Base-by-base conservation (phyloP, 2,888 invertebrate genomes). In the Euzetes globulus region DNA sequence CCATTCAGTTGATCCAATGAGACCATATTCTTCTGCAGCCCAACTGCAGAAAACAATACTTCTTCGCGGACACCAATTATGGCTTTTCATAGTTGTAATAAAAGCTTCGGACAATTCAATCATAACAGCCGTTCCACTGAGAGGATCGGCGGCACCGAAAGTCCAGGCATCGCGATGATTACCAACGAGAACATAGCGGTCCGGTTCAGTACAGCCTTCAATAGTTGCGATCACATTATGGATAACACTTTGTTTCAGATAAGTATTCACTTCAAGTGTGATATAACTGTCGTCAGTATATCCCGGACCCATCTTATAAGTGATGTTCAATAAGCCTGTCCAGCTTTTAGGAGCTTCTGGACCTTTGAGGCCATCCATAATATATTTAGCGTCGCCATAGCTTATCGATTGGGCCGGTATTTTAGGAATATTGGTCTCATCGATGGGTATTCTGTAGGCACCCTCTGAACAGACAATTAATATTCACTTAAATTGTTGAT, bases 121-220 rank as follows among this genome's bases (percentile, higher is more conserved):
- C 81, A 86, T 80, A 19, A 81, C 81, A 0, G 85, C 84, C 3
- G 85, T 85, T 45, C 84, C 85, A 72, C 84, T 84, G 41, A 83
- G 82, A 1, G 85, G 85, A 77, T 85, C 85, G 15, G 83, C 79
- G 3, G 83, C 83, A 0, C 85, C 85, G 50, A 82, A 83, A 19
- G 82, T 81, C 86, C 86, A 86, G 37, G 86, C 84, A 78, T 86
- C 86, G 63, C 84, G 81, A 78, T 86, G 86, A 79, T 86, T 86
- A 11, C 85, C 85, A 4, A 86, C 76, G 72, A 86, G 77, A 5
- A 86, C 83, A 78, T 85, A 86, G 22, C 84, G 79, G 78, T 85
- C 86, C 9, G 75, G 75, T 74, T 82, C 82, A 33, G 80, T 77
- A 9, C 74, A 60, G 9, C 82, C 82, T 3, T 77, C 76, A 55